A percentile compares a stretch with the other conserved stretches of the same genome.
Evolutionary conservation across 2,797 vertebrate species (phyloP).

Genomic region (Microctenopoma stevenorrisi): DNA sequence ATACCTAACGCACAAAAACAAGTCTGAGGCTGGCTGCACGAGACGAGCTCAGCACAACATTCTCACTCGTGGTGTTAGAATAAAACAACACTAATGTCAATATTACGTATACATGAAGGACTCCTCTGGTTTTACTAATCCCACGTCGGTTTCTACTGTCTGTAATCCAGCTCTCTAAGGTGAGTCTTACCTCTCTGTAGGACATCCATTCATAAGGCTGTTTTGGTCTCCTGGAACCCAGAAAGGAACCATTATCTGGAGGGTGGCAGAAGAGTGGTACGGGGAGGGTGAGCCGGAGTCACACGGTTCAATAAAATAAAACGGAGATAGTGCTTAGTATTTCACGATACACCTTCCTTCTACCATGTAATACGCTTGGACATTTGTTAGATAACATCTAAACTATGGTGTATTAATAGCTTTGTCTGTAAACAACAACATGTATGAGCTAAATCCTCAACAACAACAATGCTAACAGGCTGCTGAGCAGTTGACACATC

Average conservation of each 20-base stretch:
- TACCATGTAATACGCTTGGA: too few relatives aligned
- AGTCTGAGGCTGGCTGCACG: too few relatives aligned
- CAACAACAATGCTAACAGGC: background rate
- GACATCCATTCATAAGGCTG: constrained; percentile 94
- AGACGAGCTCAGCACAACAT: too few relatives aligned
- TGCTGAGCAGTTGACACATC: background rate
- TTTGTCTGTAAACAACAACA: too few relatives aligned
- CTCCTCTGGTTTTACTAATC: background rate
- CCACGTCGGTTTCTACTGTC: background rate
- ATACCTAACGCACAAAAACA: constrained; percentile 76
- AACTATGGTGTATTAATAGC: too few relatives aligned
- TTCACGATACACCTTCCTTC: background rate
- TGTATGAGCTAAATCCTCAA: background rate
- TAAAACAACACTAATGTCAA: too few relatives aligned
- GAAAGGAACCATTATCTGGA: constrained; percentile 91
- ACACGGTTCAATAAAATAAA: background rate
- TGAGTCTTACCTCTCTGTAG: constrained; percentile 88
- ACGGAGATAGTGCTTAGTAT: background rate
- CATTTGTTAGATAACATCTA: too few relatives aligned
- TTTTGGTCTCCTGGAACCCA: constrained; percentile 91
- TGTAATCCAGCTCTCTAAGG: background rate
- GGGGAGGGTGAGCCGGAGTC: background rate
- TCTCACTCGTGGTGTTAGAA: too few relatives aligned
- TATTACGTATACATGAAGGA: too few relatives aligned
- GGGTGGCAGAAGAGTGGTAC: background rate